phyloP scores from a whole-genome alignment of 2,888 invertebrate genomes.

The Drosophila prolongata region DNA sequence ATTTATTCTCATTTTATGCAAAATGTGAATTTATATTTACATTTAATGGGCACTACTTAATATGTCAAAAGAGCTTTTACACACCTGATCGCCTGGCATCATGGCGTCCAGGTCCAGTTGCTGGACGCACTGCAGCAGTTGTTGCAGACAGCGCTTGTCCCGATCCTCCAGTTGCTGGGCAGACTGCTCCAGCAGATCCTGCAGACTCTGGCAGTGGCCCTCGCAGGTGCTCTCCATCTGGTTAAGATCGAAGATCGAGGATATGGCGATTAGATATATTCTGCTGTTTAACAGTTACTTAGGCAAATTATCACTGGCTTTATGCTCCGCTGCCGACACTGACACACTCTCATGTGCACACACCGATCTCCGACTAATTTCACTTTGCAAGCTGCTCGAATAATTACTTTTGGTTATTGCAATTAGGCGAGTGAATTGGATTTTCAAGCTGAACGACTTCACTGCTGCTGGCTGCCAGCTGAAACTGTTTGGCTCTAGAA shows the following conservation, averaged over 20 bases:
- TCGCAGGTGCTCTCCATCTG: constrained; percentile 68
- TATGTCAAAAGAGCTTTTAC: neutral
- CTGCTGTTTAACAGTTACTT: constrained; percentile 13
- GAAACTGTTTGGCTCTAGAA: constrained; percentile 65
- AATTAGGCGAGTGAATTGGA: constrained; percentile 67
- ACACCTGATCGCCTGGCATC: constrained; percentile 68
- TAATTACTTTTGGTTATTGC: constrained; percentile 59
- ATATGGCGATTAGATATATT: neutral
- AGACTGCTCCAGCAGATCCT: constrained; percentile 53
- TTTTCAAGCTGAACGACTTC: constrained; percentile 82
- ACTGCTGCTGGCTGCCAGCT: constrained; percentile 46
- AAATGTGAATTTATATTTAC: too few relatives aligned
- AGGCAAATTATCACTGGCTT: constrained; percentile 30
- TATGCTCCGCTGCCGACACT: constrained; percentile 55
- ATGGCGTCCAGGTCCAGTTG: constrained; percentile 86
- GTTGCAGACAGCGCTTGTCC: constrained; percentile 88
- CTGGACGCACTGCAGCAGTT: constrained; percentile 87
- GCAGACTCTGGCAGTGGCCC: constrained; percentile 62
- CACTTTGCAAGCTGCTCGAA: constrained; percentile 60
- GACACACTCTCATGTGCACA: constrained; percentile 56
- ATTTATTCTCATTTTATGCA: too few relatives aligned
- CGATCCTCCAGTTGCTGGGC: constrained; percentile 70
- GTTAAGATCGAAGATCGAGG: neutral
- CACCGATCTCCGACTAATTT: constrained; percentile 26
- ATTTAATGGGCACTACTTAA: too few relatives aligned